phyloP scores from a whole-genome alignment of 2,888 invertebrate genomes.

The Lucinisca nassula region DNA sequence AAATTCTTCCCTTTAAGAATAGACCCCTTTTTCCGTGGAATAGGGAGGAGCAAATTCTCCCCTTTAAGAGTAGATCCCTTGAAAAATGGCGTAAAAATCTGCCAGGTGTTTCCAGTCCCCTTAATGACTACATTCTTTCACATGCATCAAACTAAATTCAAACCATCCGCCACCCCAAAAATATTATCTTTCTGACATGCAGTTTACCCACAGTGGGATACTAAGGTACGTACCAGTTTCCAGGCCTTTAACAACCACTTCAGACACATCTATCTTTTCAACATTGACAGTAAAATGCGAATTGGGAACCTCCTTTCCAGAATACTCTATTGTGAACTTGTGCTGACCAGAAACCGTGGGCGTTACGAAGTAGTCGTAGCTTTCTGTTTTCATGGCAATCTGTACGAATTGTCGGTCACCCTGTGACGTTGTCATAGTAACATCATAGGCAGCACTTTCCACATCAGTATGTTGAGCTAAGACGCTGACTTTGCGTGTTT shows the following conservation, averaged over 20 bases:
- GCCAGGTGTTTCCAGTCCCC: too few species aligned
- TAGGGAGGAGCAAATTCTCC: too few species aligned
- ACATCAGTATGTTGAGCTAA: conserved; percentile 65
- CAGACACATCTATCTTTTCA: conserved; percentile 92
- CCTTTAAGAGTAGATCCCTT: too few species aligned
- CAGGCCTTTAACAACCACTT: conserved; percentile 95
- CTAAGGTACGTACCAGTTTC: conserved; percentile 97
- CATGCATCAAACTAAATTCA: too few species aligned
- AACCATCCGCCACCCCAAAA: too few species aligned
- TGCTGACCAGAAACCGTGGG: conserved; percentile 87
- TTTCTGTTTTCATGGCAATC: conserved; percentile 93
- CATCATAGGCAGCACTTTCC: conserved; percentile 63
- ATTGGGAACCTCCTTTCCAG: conserved; percentile 87
- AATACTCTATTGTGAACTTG: conserved; percentile 87
- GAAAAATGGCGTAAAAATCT: too few species aligned
- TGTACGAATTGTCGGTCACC: conserved; percentile 91
- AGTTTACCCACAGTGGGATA: too few species aligned
- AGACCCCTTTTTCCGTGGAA: too few species aligned
- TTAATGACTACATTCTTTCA: too few species aligned
- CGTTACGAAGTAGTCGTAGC: conserved; percentile 88
- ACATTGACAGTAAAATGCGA: conserved; percentile 88
- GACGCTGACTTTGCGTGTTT: conserved; percentile 57
- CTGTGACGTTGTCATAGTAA: conserved; percentile 81
- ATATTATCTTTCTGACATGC: too few species aligned
- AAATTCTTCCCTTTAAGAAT: too few species aligned